Base-by-base conservation (phyloP, 2,113 vertebrate genomes). In the Haplochromis vanheusdeni region DNA sequence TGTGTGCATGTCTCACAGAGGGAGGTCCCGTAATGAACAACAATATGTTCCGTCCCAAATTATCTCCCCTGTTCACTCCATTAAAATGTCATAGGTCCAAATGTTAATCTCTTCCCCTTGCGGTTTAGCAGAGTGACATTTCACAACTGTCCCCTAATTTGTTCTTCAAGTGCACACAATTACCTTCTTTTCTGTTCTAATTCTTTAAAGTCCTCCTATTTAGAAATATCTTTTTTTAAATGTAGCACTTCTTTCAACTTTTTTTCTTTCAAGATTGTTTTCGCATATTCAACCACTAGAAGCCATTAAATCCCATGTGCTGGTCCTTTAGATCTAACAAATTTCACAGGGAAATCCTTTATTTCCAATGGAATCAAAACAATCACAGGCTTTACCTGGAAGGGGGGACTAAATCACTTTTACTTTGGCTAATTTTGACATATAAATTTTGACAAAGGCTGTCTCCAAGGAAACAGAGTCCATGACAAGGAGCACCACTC, bases 61-160 rank as follows among this genome's bases (percentile, higher is more conserved):
- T 49, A 94, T 87, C 81, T 84, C 82, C 79, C 89, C 91, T 82
- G 81, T 90, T 81, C 79, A 70, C 87, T 89, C 86, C 91, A 94
- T 95, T 95, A 94, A 94, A 93, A 92, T 92, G 94, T 90, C 91
- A 92, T 16, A 92, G 93, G 93, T 93, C 65, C 2, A 35, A 89
- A 82, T 84, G 92, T 91, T 92, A 92, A 94, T 92, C 82, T 83
- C 62, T 80, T 68, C 73, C 89, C 26, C 14, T 82, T 87, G 91
- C 4, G 73, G 83, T 65, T 86, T 77, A 17, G 62, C 58, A 28
- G 31, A 60, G n/a, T 86, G 86, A 54, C 89, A 90, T 89, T 92
- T 92, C 58, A 62, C 17, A 6, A 77, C 56, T 79, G 81, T 80
- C 35, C 54, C 19, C 35, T 56, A 16, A 82, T 88, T 86, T 58